Evolutionary conservation across 2,113 vertebrate genomes (phyloP), one percentile per base, ranked within the genome.

Genomic region (Pterocles burchelli): DNA sequence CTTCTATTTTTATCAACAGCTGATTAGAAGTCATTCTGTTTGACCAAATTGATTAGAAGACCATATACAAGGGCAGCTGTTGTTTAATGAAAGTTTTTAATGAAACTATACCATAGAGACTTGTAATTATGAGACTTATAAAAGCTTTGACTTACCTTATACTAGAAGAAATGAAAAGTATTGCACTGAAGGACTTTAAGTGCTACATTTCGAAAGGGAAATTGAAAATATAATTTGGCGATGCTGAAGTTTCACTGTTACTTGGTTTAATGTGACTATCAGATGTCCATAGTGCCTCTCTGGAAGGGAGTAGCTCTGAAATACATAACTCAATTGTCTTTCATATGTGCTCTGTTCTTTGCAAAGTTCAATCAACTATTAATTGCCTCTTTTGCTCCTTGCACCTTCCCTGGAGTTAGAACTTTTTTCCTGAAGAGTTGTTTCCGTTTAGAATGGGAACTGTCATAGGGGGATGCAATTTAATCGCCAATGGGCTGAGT

Each of bases 1-100:
- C 98, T 99, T 99, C 99, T 99, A 99, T 99, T 99, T 99, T 99
- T 99, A 99, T 99, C 99, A 98, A 98, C 98, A 98, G 98, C 99
- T 99, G 98, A 99, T 99, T 99, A 99, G 98, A 98, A 98, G 98
- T 98, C 99, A 99, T 99, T 98, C 97, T 98, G 98, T 98, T 98
- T 98, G 97, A 98, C 98, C 98, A 98, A 98, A 98, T 98, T 98
- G 98, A 98, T 98, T 98, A 98, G 98, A 98, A 97, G 98, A 98
- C 98, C 98, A 97, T 98, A 98, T 98, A 97, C 98, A 98, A 98
- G 98, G 98, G 98, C 98, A 98, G 98, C 98, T 98, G 98, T 98
- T 98, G 98, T 98, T 98, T 98, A 98, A 98, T 98, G 98, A 97
- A 98, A 98, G 98, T 98, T 98, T 98, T 98, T 98, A 98, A 98